phyloP scores from a whole-genome alignment of 2,797 vertebrate genomes.

The Chloroceryle amazona region DNA sequence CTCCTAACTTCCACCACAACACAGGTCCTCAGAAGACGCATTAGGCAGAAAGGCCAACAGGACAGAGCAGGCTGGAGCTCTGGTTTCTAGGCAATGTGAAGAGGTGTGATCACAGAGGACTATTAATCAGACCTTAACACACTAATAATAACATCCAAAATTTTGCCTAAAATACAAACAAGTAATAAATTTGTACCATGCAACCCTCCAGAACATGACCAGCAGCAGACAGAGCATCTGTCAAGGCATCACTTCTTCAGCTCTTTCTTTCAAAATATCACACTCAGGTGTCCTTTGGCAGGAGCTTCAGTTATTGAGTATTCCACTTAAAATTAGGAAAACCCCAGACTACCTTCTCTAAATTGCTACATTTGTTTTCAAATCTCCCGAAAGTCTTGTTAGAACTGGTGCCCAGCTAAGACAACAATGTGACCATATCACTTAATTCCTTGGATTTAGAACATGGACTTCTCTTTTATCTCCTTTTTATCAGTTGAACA shows the following conservation, averaged over 20 bases:
- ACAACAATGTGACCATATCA: neutral
- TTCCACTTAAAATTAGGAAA: neutral
- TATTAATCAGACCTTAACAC: neutral
- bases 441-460: conserved; percentile 9
- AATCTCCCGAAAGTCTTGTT: neutral
- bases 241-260: neutral
- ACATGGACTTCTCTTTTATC: neutral
- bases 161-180: neutral
- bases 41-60: neutral
- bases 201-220: neutral
- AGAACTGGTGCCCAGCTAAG: neutral
- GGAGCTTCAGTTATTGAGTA: neutral
- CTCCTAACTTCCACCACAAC: neutral
- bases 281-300: neutral
- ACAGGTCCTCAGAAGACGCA: neutral
- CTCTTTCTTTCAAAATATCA: neutral
- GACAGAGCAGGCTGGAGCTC: neutral
- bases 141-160: neutral
- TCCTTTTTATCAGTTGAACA: neutral
- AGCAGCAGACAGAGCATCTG: neutral
- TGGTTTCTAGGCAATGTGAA: neutral
- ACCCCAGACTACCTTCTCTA: neutral
- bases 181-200: neutral
- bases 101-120: neutral
- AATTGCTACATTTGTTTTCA: neutral